phyloP scores from a whole-genome alignment of 2,797 vertebrate genomes.

The Melanotaenia trifasciata region DNA sequence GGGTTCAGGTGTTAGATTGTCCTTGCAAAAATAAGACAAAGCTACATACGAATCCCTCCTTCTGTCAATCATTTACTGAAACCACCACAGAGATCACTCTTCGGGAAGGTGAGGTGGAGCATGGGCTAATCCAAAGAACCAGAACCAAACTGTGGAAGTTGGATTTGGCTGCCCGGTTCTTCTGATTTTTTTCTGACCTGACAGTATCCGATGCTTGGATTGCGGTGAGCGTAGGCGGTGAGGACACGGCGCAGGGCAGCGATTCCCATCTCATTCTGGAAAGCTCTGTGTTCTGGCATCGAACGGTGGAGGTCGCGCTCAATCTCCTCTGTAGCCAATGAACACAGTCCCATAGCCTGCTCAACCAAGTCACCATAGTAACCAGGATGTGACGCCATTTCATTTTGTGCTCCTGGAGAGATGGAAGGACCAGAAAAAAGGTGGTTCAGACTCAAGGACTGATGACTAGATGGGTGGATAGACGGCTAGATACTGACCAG shows the following conservation, averaged over 20 bases:
- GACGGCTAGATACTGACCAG: slow-evolving; percentile 79
- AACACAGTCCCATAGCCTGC: slow-evolving; percentile 90
- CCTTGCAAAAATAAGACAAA: no score
- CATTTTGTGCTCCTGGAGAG: slow-evolving; percentile 91
- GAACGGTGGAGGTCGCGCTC: slow-evolving; percentile 98
- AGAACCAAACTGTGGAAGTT: no score
- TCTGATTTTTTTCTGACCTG: slow-evolving; percentile 81
- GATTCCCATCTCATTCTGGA: slow-evolving; percentile 95
- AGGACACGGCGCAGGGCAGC: slow-evolving; percentile 94
- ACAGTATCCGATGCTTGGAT: slow-evolving; percentile 96
- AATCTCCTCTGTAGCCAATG: slow-evolving; percentile 94
- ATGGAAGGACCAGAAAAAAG: background rate
- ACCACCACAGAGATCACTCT: no score
- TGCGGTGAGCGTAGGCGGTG: slow-evolving; percentile 96
- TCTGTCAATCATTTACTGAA: no score
- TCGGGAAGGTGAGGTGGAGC: no score
- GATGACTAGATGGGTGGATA: background rate
- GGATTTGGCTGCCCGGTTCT: no score
- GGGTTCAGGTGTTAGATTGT: no score
- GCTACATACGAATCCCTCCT: no score
- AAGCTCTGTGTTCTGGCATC: slow-evolving; percentile 97
- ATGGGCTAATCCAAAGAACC: no score
- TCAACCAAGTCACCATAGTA: slow-evolving; percentile 93
- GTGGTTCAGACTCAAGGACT: background rate
- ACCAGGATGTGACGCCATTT: slow-evolving; percentile 92